Evolutionary conservation across 1,140 invertebrate species (phyloP).

Genomic region (Nephila pilipes): DNA sequence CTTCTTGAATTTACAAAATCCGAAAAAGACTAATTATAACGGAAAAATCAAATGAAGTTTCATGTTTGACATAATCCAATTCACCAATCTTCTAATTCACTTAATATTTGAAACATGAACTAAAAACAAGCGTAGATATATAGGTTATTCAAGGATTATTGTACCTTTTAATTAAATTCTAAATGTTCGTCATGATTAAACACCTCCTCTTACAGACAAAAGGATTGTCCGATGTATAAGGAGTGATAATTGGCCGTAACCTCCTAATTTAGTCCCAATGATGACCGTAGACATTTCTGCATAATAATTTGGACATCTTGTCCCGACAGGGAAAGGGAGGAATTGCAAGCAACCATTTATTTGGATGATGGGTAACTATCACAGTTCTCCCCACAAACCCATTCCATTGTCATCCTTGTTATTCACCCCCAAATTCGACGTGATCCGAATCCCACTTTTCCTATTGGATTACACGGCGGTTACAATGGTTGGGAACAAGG

Average conservation of each 20-base stretch:
- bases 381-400: constrained; percentile 17
- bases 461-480: constrained; percentile 70
- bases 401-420: constrained; percentile 55
- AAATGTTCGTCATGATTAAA: not conserved
- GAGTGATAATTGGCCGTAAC: constrained; percentile 67
- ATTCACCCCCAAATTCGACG: constrained; percentile 51
- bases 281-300: constrained; percentile 62
- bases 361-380: constrained; percentile 75
- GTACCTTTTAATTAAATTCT: not conserved
- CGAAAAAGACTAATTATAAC: too few relatives aligned
- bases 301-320: constrained; percentile 68
- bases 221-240: not conserved
- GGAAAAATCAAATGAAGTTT: too few relatives aligned
- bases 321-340: constrained; percentile 69
- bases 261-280: constrained; percentile 58
- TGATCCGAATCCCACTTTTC: constrained; percentile 70
- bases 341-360: constrained; percentile 72
- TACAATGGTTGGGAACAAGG: constrained; percentile 65
- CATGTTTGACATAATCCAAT: too few relatives aligned
- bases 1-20: too few relatives aligned
- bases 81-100: too few relatives aligned
- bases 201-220: not conserved
- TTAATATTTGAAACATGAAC: too few relatives aligned
- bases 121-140: too few relatives aligned
- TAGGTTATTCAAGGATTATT: too few relatives aligned